Base-by-base conservation (phyloP, 2,113 vertebrate species). In the Corvus hawaiiensis region DNA sequence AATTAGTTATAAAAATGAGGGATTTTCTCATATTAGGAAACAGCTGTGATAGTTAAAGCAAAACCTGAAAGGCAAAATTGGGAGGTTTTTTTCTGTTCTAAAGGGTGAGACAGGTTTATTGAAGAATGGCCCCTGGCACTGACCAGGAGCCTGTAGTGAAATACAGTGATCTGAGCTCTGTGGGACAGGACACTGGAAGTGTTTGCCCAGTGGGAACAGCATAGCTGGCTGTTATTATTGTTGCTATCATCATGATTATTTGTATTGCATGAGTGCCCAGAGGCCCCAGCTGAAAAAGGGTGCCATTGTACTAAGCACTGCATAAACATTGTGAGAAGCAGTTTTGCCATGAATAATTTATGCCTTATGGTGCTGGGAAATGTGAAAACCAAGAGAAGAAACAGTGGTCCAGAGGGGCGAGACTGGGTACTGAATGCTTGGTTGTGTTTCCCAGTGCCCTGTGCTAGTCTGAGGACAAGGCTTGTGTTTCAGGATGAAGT, bases 321-420 rank as follows among this genome's bases (percentile, higher is more conserved):
- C 82, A 64, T 93, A 92, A 94, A 89, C 88, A 84, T 30, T 88
- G 90, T 81, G 90, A 95, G 79, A 94, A 72, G 46, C 75, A 74
- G 79, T 88, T 92, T 92, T 94, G 3, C 56, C 61, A 85, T 95
- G 93, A 96, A 96, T 95, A 93, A 90, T 96, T 93, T 93, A 90
- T 96, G 83, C 68, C 64, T 85, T 44, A 81, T 54, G 76, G 79
- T 7, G 14, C 68, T 93, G 75, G 92, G 85, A 95, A 84, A 96
- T 77, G 64, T 75, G 73, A 89, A 95, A 89, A 90, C 48, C 37
- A 26, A 75, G 85, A 72, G 79, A 51, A 91, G 59, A 61, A 96
- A 35, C 48, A 52, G 82, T 64, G 58, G 76, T 81, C 64, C 18
- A 13, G 52, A 68, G 76, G 35, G 21, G 33, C 1, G 11, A 88